Base-by-base conservation (phyloP, 2,113 vertebrate species). In the Spheniscus mendiculus region DNA sequence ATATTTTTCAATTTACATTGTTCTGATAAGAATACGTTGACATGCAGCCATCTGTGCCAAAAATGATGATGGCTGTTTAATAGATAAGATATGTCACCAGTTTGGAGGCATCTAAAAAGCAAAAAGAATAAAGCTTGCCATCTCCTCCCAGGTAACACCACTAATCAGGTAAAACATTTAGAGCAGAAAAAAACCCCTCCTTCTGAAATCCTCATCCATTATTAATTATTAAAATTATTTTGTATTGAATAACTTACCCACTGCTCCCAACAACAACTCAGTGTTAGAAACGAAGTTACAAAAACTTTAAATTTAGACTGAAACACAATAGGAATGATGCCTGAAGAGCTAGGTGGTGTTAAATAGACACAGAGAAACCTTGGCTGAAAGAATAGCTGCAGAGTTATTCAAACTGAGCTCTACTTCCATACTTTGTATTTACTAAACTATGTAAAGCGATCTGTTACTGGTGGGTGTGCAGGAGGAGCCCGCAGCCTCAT, bases 1-100 rank as follows among this genome's bases (percentile, higher is more conserved):
- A 7, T 73, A 59, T 87, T 95, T 88, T 56, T 23, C 63, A n/a
- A 1, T 94, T 89, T 89, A 29, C 61, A 38, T 94, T 87, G 82
- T 67, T 88, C 77, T 97, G 94, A 95, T 97, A 95, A 92, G 95
- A 89, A 34, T 18, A 19, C 11, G 67, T 91, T 96, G 92, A 70
- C 25, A 49, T 12, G 50, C 82, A 96, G 52, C 83, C 82, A 65
- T 76, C 93, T 97, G 82, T 78, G 47, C 65, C 88, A 87, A 30
- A 45, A 55, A 11, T 36, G 53, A 49, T 50, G 44, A 81, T 80
- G 93, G 67, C 71, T 85, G 4, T 44, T 90, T 85, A 45, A 87
- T 13, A 67, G 81, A 69, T 87, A 87, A 93, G 74, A 9, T 29
- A 30, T 66, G 71, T 17, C 83, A 56, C 42, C 71, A 26, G 65